These are phyloP conservation scores for Periophthalmus magnuspinnatus DNA, from an alignment of 2,797 vertebrate genomes.

Conservation along the genomic window DNA sequence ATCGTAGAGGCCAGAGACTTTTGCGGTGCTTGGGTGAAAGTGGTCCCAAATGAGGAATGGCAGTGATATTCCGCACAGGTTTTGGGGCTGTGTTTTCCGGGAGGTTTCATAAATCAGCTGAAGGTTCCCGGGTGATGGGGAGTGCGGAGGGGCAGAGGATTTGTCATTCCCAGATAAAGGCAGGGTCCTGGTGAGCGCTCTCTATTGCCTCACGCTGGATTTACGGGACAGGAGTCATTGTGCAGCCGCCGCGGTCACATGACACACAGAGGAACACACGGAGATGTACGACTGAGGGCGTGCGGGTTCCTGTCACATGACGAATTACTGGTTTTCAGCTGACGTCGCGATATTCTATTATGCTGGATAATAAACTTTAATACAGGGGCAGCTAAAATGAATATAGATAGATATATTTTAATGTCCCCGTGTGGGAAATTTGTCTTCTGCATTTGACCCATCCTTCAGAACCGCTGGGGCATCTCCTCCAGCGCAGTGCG, in stretches of 20 bases:
- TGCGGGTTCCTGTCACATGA: slow-evolving; percentile 23
- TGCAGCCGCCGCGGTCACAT: slow-evolving; percentile 34
- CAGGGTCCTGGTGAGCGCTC: slow-evolving; percentile 58
- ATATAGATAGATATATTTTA: no score
- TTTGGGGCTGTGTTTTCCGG: slow-evolving; percentile 62
- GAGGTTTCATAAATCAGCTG: slow-evolving; percentile 75
- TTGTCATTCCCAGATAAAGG: slow-evolving; percentile 78
- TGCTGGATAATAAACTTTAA: no score
- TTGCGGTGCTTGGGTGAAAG: slow-evolving; percentile 70
- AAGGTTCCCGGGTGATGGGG: slow-evolving; percentile 73
- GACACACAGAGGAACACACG: slow-evolving; percentile 37
- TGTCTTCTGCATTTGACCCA: no score
- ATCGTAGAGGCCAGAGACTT: slow-evolving; percentile 39
- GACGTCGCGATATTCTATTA: no score
- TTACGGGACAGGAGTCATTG: slow-evolving; percentile 54
- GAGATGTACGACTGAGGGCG: slow-evolving; percentile 35
- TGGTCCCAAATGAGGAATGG: slow-evolving; percentile 76
- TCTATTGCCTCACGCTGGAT: slow-evolving; percentile 58
- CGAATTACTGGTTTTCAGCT: background rate
- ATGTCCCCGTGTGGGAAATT: no score
- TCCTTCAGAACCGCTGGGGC: no score
- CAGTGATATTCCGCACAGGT: slow-evolving; percentile 73
- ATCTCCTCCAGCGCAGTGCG: no score
- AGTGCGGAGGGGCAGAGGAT: slow-evolving; percentile 62
- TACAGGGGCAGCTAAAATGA: no score